Evolutionary conservation across 2,888 invertebrate species (phyloP).

Genomic region (Cetonia aurata): DNA sequence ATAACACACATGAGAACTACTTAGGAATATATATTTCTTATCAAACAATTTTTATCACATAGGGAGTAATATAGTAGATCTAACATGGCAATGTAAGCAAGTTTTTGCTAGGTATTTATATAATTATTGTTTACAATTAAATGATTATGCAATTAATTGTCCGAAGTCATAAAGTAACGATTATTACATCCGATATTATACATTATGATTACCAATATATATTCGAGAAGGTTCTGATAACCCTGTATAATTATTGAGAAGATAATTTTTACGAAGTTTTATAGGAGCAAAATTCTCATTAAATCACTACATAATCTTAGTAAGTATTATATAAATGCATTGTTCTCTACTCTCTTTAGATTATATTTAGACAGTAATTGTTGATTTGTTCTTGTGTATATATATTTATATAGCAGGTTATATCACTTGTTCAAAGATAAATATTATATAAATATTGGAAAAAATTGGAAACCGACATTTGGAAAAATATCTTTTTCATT

Average conservation of each 20-base stretch:
- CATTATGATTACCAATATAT: slow-evolving; percentile 13
- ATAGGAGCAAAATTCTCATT: slow-evolving; percentile 43
- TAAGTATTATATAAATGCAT: slow-evolving; percentile 26
- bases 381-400: slow-evolving; percentile 19
- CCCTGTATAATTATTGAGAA: slow-evolving; percentile 35
- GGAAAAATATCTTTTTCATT: slow-evolving; percentile 55
- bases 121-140: slow-evolving; percentile 29
- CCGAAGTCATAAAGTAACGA: slow-evolving; percentile 15
- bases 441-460: slow-evolving; percentile 44
- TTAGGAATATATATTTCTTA: slow-evolving; percentile 47
- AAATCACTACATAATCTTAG: slow-evolving; percentile 31
- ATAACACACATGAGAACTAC: slow-evolving; percentile 44
- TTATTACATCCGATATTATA: slow-evolving; percentile 3
- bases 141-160: slow-evolving; percentile 19
- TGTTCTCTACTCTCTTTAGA: slow-evolving; percentile 14
- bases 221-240: slow-evolving; percentile 26
- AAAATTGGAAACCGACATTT: slow-evolving; percentile 53
- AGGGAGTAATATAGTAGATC: slow-evolving; percentile 48
- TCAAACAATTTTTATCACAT: slow-evolving; percentile 52
- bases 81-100: slow-evolving; percentile 55
- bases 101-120: slow-evolving; percentile 50
- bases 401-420: slow-evolving; percentile 36
- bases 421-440: slow-evolving; percentile 49
- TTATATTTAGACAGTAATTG: slow-evolving; percentile 7
- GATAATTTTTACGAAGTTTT: slow-evolving; percentile 8